phyloP scores from a whole-genome alignment of 2,113 vertebrate genomes.

The Lasiurus cinereus region DNA sequence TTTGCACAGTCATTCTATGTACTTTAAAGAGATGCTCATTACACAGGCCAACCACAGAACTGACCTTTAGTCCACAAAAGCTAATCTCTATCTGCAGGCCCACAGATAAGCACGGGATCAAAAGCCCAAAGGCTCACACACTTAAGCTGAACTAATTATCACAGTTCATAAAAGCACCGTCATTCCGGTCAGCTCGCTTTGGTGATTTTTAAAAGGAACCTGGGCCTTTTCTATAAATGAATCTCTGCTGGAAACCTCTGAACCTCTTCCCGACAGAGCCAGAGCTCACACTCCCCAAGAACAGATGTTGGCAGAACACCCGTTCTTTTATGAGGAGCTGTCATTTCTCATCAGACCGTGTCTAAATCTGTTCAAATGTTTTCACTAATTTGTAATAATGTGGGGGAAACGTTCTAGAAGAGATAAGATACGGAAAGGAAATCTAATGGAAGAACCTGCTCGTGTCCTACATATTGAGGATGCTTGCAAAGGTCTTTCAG shows the following conservation, averaged over 20 bases:
- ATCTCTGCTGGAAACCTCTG: constrained; percentile 47
- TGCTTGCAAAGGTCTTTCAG: constrained; percentile 73
- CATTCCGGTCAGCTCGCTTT: constrained; percentile 28
- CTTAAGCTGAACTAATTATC: constrained; percentile 61
- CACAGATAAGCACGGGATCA: constrained; percentile 63
- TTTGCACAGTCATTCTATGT: not conserved
- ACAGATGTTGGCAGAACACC: constrained; percentile 49
- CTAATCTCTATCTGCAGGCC: constrained; percentile 61
- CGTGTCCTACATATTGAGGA: constrained; percentile 39
- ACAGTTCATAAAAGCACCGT: constrained; percentile 49
- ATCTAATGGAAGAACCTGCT: constrained; percentile 49
- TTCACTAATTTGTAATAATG: constrained; percentile 78
- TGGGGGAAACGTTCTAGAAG: constrained; percentile 74
- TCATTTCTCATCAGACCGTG: constrained; percentile 80
- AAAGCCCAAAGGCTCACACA: constrained; percentile 41
- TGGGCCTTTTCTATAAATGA: not conserved
- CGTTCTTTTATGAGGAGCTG: constrained; percentile 75
- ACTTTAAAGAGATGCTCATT: constrained; percentile 11
- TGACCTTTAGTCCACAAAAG: constrained; percentile 12
- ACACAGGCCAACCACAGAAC: not conserved
- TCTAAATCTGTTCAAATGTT: constrained; percentile 84
- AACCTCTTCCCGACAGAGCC: constrained; percentile 40
- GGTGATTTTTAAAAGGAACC: constrained; percentile 47
- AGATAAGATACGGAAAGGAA: constrained; percentile 42
- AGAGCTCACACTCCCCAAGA: not conserved